Evolutionary conservation across 2,113 vertebrate genomes (phyloP), one percentile per base, ranked within the genome.

Genomic region (Sphyrna mokarran): DNA sequence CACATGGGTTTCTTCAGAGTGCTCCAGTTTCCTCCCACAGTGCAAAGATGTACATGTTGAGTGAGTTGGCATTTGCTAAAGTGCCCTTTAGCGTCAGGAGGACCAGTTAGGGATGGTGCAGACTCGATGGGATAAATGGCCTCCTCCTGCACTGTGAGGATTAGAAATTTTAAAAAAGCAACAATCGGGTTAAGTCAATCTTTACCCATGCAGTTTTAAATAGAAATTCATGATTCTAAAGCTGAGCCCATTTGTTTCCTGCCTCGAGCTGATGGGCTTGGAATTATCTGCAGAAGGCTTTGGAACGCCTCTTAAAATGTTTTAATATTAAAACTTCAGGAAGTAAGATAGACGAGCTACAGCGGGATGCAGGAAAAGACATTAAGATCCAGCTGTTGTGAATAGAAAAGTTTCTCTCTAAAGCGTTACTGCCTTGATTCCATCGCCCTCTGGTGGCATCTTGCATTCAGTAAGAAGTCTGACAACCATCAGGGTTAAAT

Each of bases 361-460:
- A 87, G 23, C 40, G 29, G 26, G 48, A 89, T 0, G 26, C 23
- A 13, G 86, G 85, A 54, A 23, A 0, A 43, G 11, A n/a, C 11
- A 13, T 23, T 29, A 1, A 16, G 14, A 2, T 6, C 26, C 23
- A 8, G 1, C 23, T 11, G 70, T 7, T 69, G 68, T 8, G 8
- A 72, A 7, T 22, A 16, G n/a, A n/a, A 33, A 16, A 16, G 4
- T 23, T 72, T 26, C 23, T 48, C 5, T 23, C 29, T 89, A 33
- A 6, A 13, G 14, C 33, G 13, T 61, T 54, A 90, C 29, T 29
- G 6, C 87, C n/a, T 93, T 66, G 89, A 22, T 93, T 63, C 61
- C 7, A 66, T 18, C 63, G 14, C 89, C 89, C 61, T 93, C 89
- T 93, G 63, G 89, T 93, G 89, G 89, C 89, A 93, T 11, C 61